Evolutionary conservation across 2,113 vertebrate genomes (phyloP).

Genomic region (Zosterops borbonicus): DNA sequence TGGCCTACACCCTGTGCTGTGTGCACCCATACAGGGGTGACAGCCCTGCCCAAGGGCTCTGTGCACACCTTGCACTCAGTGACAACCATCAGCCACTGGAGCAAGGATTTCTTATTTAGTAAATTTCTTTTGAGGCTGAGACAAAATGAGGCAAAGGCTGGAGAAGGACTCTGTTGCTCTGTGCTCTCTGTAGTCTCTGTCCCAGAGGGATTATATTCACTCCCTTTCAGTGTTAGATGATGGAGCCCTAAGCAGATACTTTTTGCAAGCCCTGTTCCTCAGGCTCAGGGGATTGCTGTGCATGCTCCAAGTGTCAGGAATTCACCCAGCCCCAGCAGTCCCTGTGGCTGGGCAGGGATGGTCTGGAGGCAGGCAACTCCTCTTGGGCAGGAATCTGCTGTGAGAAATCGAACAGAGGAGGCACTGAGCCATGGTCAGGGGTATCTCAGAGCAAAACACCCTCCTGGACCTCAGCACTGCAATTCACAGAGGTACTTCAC

Average conservation of each 20-base stretch:
- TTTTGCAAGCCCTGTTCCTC: neutral
- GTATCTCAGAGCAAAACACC: neutral
- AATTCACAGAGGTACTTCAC: neutral
- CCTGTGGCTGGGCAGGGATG: accelerated
- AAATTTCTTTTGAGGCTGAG: neutral
- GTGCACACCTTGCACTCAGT: neutral
- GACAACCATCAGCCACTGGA: neutral
- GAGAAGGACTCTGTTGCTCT: accelerated
- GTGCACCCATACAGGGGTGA: accelerated
- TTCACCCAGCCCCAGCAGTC: neutral
- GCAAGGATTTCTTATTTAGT: neutral
- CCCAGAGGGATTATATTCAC: no score
- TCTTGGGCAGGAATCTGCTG: neutral
- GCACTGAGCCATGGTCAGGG: neutral
- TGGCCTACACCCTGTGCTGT: neutral
- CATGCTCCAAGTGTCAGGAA: neutral
- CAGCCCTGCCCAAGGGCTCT: neutral
- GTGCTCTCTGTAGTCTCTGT: neutral
- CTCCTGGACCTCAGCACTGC: neutral
- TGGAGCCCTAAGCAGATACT: neutral
- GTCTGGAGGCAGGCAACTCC: neutral
- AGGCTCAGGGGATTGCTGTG: neutral
- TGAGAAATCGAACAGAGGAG: neutral
- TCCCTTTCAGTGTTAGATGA: neutral
- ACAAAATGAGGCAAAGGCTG: neutral